Evolutionary conservation across 2,797 vertebrate genomes (phyloP).

Genomic region (Orientallactaga sibirica): DNA sequence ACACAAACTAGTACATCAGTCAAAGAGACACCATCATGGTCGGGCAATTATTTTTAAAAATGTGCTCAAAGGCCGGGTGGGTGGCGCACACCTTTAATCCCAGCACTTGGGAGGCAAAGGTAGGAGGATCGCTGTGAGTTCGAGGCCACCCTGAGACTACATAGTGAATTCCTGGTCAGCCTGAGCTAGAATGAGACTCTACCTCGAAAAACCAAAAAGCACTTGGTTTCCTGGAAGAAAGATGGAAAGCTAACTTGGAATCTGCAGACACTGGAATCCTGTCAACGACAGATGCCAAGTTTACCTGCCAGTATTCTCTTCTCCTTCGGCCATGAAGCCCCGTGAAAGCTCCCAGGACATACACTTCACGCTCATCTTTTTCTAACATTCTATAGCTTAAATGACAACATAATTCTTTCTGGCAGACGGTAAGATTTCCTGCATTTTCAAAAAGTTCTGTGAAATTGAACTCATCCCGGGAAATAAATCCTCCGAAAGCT

Average conservation of each 20-base stretch:
- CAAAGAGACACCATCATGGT: too few species aligned
- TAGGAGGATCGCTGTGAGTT: too few species aligned
- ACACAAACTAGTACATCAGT: too few species aligned
- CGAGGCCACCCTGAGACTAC: too few species aligned
- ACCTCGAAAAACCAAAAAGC: background rate
- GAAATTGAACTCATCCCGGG: constrained; percentile 55
- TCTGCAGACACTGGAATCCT: background rate
- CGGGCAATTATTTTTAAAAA: too few species aligned
- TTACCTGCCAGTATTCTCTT: constrained; percentile 70
- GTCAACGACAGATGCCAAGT: background rate
- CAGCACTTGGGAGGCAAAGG: too few species aligned
- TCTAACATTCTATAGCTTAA: constrained; percentile 66
- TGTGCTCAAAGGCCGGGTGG: too few species aligned
- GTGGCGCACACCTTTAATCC: too few species aligned
- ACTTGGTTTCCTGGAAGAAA: background rate
- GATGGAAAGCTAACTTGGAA: background rate
- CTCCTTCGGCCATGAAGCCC: constrained; percentile 65
- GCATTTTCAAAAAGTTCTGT: constrained; percentile 61
- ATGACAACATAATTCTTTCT: constrained; percentile 71
- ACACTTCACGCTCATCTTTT: constrained; percentile 45
- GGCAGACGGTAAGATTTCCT: constrained; percentile 72
- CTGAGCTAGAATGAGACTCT: too few species aligned
- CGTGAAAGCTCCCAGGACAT: constrained; percentile 72
- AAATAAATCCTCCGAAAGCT: constrained; percentile 13
- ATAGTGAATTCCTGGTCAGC: too few species aligned